Conservation (phyloP, 2,797 vertebrate genomes). For the Ammospiza maritima region DNA sequence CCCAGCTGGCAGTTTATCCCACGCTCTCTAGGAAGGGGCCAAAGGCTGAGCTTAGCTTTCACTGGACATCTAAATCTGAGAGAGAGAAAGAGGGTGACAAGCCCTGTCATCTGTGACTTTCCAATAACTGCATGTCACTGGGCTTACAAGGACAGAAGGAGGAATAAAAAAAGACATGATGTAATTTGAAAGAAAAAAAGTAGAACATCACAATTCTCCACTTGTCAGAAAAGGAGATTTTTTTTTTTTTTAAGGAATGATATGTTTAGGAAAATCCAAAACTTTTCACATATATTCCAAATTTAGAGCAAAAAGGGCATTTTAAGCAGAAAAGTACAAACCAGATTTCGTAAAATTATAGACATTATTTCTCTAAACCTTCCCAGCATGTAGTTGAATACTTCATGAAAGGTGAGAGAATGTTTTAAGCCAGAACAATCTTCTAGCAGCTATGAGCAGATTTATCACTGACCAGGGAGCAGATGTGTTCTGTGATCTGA, state of each 20-base stretch:
- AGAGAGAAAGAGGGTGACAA: slow-evolving; percentile 1
- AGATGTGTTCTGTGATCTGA: neutral
- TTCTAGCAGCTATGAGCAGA: neutral
- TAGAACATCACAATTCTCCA: neutral
- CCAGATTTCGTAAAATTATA: neutral
- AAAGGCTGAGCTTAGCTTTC: slow-evolving; percentile 51
- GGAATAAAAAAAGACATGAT: neutral
- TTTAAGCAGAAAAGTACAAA: neutral
- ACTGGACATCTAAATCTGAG: neutral
- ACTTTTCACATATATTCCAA: neutral
- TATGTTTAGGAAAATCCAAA: neutral
- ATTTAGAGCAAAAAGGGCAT: neutral
- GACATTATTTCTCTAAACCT: neutral
- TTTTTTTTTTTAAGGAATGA: neutral
- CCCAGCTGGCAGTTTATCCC: slow-evolving; percentile 51
- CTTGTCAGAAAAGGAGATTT: neutral
- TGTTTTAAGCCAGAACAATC: neutral
- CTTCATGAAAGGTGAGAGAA: neutral
- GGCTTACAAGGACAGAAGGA: neutral
- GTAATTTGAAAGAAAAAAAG: neutral
- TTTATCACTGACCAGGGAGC: neutral
- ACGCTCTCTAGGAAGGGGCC: slow-evolving; percentile 55
- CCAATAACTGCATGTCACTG: neutral
- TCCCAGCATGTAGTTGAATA: neutral
- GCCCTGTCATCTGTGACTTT: slow-evolving; percentile 26